Evolutionary conservation across 2,113 vertebrate genomes (phyloP).

Genomic region (Peromyscus californicus): DNA sequence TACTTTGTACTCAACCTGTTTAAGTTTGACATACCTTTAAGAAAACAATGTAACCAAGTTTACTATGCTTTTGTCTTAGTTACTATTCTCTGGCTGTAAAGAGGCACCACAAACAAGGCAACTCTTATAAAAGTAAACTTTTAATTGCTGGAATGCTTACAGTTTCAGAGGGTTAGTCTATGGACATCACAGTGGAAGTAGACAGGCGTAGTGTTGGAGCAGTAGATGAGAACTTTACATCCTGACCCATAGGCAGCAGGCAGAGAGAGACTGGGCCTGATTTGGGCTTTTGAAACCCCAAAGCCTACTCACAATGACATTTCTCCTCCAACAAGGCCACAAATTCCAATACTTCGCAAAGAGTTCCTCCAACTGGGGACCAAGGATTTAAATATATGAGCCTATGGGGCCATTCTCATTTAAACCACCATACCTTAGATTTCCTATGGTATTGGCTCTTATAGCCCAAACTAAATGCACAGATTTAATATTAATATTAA

Average conservation of each 20-base stretch:
- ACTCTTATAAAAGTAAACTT: background rate
- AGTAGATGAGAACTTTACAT: background rate
- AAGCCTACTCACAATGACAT: background rate
- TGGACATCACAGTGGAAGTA: background rate
- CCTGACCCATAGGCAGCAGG: background rate
- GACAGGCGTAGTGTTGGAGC: background rate
- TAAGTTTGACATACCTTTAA: background rate
- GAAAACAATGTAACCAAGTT: background rate
- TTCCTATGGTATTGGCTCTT: background rate
- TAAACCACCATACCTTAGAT: background rate
- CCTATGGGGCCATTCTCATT: background rate
- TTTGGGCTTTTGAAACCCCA: background rate
- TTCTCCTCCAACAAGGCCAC: background rate
- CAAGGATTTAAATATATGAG: background rate
- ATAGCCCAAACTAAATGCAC: background rate
- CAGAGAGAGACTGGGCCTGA: background rate
- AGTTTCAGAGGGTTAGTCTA: background rate
- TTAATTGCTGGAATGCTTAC: background rate
- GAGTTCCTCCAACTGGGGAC: background rate
- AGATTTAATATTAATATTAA: background rate
- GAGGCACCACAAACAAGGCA: background rate
- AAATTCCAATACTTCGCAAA: background rate
- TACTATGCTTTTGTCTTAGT: background rate
- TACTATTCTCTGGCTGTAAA: background rate
- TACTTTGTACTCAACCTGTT: no score